Base-by-base conservation (phyloP, 2,797 vertebrate species). In the Sarcophilus harrisii region DNA sequence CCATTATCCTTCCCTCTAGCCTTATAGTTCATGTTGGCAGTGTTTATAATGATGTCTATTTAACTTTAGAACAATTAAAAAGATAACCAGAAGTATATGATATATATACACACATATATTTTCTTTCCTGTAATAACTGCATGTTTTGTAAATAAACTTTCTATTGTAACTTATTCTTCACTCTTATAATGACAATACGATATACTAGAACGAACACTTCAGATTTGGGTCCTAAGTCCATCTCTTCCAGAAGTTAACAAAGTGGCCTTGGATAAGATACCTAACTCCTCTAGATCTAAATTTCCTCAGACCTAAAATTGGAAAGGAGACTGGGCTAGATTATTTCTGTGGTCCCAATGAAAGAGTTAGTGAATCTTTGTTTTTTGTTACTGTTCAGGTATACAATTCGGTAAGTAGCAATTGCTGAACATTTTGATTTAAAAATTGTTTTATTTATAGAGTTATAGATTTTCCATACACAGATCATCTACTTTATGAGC, bases 381-480 rank as follows among this genome's bases (percentile, higher is more conserved):
- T 60, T 92, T 60, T 96, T 92, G 0, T 16, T 90, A 59, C 90
- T 90, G n/a, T 81, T 95, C 96, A 30, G 73, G 45, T n/a, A 0
- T 97, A 28, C 95, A 96, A 27, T 94, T 14, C 54, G 59, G 55
- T 94, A 10, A 93, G 60, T 58, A 95, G 18, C 58, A 91, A 57
- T 5, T 73, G 1, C 90, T n/a, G 89, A 90, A 96, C 62, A 73
- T 92, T n/a, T 91, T 28, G 28, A 55, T 93, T 96, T 95, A 94
- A 49, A 49, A 91, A 54, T 1, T 59, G 59, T 5, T 92, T 13
- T 92, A 32, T 87, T 87, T 49, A 87, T 24, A 57, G 24, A 60
- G 49, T 95, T 95, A 24, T 92, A 93, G 38, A 96, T 90, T 95
- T 91, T 94, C 18, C 52, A 52, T 94, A 60, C 96, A 92, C 93